Conservation (phyloP, 2,888 invertebrate species). For the Lingula anatina region DNA sequence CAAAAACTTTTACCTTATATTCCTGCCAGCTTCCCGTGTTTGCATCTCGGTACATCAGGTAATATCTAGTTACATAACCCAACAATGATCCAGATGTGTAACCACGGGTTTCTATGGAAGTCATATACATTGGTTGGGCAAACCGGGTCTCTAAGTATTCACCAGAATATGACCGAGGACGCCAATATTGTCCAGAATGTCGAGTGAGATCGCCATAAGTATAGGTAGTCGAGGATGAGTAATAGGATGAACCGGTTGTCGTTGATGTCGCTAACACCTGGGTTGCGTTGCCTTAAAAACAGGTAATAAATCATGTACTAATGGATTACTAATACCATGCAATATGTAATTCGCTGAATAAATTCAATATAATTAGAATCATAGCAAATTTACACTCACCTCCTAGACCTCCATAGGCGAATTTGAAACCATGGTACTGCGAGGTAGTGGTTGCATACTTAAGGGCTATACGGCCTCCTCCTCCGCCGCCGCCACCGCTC, state of each 20-base stretch:
- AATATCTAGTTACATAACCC: slow-evolving; percentile 16
- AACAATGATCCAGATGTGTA: too few species aligned
- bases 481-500: slow-evolving; percentile 22
- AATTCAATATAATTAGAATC: too few species aligned
- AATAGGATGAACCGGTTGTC: too few species aligned
- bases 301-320: too few species aligned
- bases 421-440: slow-evolving; percentile 11
- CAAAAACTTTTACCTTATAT: not conserved
- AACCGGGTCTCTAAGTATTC: slow-evolving; percentile 16
- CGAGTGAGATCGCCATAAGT: slow-evolving; percentile 9
- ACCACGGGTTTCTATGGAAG: slow-evolving; percentile 18
- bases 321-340: not conserved
- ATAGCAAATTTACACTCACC: too few species aligned
- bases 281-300: too few species aligned
- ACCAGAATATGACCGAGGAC: slow-evolving; percentile 5
- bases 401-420: slow-evolving; percentile 19
- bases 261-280: too few species aligned
- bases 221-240: not conserved
- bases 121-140: slow-evolving; percentile 11
- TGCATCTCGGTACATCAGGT: slow-evolving; percentile 16
- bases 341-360: too few species aligned
- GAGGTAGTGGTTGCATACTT: slow-evolving; percentile 5
- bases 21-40: slow-evolving; percentile 8
- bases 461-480: slow-evolving; percentile 20
- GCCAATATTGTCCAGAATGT: slow-evolving; percentile 12